These are phyloP conservation scores for Enteromius trimaculatus DNA, from an alignment of 2,797 vertebrate genomes.

Conservation along the genomic window DNA sequence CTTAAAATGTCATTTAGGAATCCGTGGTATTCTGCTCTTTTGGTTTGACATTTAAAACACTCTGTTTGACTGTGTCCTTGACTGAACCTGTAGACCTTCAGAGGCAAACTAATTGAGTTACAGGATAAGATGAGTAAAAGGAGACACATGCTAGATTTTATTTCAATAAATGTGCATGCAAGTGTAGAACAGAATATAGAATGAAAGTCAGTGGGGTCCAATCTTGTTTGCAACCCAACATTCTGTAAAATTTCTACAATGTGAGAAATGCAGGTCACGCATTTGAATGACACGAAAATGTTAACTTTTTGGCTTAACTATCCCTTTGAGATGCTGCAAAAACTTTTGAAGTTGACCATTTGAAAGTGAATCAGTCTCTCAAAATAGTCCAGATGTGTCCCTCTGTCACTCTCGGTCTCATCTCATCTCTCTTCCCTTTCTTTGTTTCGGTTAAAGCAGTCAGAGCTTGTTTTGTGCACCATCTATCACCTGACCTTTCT, in stretches of 20 bases:
- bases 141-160: conserved; percentile 3
- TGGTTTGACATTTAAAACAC: conserved; percentile 56
- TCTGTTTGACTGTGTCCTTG: conserved; percentile 46
- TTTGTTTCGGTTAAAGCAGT: conserved; percentile 4
- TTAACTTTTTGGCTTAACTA: not conserved
- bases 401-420: conserved; percentile 13
- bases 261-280: not conserved
- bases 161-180: not conserved
- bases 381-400: conserved; percentile 10
- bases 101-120: conserved; percentile 25
- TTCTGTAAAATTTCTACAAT: not conserved
- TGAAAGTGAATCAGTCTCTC: conserved; percentile 1
- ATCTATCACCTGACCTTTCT: conserved; percentile 42
- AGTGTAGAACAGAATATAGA: not conserved
- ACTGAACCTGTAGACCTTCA: conserved; percentile 35
- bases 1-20: conserved; percentile 51
- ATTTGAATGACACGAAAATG: not conserved
- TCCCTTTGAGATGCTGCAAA: not conserved
- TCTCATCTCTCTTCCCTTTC: conserved; percentile 19
- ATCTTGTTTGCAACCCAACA: not conserved
- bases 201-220: not conserved
- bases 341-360: not conserved
- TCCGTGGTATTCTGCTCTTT: conserved; percentile 51
- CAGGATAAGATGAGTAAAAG: conserved; percentile 20
- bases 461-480: conserved; percentile 1